Conservation (phyloP, 2,113 vertebrate species). For the Nycticebus coucang region DNA sequence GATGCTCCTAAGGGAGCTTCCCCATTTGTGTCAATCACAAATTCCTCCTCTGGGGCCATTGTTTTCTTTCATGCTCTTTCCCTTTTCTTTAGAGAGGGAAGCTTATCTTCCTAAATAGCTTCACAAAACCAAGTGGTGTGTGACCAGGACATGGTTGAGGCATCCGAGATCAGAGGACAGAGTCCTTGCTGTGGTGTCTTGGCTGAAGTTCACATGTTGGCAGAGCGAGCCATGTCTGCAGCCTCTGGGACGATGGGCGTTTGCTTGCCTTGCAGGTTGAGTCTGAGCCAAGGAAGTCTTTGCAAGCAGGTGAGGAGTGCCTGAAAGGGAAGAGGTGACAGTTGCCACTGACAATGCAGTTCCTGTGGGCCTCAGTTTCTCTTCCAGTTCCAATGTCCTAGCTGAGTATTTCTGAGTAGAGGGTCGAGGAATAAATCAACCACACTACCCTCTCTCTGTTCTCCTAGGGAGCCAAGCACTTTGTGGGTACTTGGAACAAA, state of each 20-base stretch:
- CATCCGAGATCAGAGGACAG: constrained; percentile 49
- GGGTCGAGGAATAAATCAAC: not conserved
- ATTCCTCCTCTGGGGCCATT: constrained; percentile 44
- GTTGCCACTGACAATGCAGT: not conserved
- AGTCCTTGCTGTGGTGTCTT: not conserved
- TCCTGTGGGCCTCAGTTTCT: not conserved
- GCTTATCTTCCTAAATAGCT: constrained; percentile 54
- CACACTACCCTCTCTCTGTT: not conserved
- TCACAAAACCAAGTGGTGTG: constrained; percentile 23
- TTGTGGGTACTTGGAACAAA: not conserved
- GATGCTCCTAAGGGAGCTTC: constrained; percentile 49
- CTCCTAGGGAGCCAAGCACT: not conserved
- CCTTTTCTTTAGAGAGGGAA: constrained; percentile 45
- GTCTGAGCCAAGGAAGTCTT: not conserved
- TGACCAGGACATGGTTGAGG: not conserved
- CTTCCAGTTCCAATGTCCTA: not conserved
- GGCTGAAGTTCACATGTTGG: constrained; percentile 36
- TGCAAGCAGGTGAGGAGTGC: not conserved
- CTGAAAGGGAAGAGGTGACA: constrained; percentile 81
- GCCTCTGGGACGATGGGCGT: not conserved
- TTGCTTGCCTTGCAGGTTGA: not conserved
- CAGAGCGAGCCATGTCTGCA: not conserved
- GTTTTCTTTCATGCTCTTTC: constrained; percentile 70
- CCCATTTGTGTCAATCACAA: constrained; percentile 41
- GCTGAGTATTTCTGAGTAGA: not conserved